Base-by-base conservation (phyloP, 2,113 vertebrate species). In the Eolophus roseicapilla region DNA sequence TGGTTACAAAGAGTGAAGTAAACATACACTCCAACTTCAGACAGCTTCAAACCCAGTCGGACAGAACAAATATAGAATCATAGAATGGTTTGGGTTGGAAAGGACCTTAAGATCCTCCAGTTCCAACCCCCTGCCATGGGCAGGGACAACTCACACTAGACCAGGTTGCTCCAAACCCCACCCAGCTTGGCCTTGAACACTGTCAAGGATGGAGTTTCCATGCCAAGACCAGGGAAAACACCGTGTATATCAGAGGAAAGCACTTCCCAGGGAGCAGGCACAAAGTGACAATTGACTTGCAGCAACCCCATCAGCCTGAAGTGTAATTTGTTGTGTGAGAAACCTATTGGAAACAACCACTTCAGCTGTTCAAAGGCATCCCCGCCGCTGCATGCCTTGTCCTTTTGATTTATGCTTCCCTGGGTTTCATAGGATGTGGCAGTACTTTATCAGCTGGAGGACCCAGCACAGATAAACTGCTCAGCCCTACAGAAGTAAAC, bases 191-290 rank as follows among this genome's bases (percentile, higher is more conserved):
- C 57, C 57, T n/a, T 16, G 13, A 59, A 35, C 33, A 35, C 57
- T 35, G 57, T 35, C 33, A 59, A 59, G 57, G 33, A 15, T 65
- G 53, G 69, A 53, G 3, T 11, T 79, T 64, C 52, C 44, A 33
- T 0, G 0, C 46, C 9, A 7, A 1, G 12, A 63, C 6, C 65
- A 53, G 29, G 11, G 33, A 21, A 81, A 62, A 74, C 27, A 11
- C 35, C 1, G 0, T 0, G 1, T 17, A 15, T 6, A 1, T 2
- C 18, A 2, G 39, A 33, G 44, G 53, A 24, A 46, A 55, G 12
- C 19, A 5, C 25, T 70, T 43, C 37, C 47, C 46, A 21, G 5
- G 19, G 37, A 46, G 53, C 53, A 70, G 44, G 29, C 18, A 62
- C n/a, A 47, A 49, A 65, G 43, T 9, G 33, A 23, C 24, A 6